Base-by-base conservation (phyloP, 1,140 invertebrate genomes). In the Ceratina calcarata region DNA sequence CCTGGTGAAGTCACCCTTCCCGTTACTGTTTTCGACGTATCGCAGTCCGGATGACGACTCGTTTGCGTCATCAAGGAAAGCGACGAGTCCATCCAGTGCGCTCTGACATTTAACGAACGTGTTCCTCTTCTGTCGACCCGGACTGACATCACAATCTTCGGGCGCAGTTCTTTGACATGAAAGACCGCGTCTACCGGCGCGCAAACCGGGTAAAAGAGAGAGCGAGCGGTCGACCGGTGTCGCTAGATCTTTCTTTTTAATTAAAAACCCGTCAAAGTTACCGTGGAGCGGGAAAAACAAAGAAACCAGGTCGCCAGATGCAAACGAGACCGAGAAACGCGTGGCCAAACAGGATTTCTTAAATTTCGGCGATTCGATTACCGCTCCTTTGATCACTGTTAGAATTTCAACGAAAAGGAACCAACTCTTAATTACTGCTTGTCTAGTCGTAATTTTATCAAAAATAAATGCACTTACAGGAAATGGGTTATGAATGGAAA, bases 111-210 rank as follows among this genome's bases (percentile, higher is more conserved):
- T 83, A 73, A 83, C 75, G 64, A 60, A 71, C 22, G 15, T 70
- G 58, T 57, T 79, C 24, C 22, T 18, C 24, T 60, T 45, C 65
- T 70, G 75, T 79, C 82, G 78, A 70, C 53, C 55, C 58, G 24
- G 49, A 45, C 49, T 53, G 72, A 78, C 68, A 62, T 62, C 80
- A 49, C 74, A 53, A 79, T 83, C 78, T 83, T 84, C 55, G 76
- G 57, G 37, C 51, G 37, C 1, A 10, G 6, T 69, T 69, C 51
- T 69, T 32, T 20, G 49, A 68, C 49, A 16, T 18, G 10, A 53
- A 68, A 53, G 49, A 53, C 20, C 49, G 16, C 66, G 16, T 53
- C 49, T n/a, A n/a, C 49, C 49, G 66, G 37, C 22, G 45, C 16
- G 66, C 49, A 13, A 68, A 3, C 10, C 2, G 22, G 24, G 12